Base-by-base conservation (phyloP, 2,113 vertebrate species). In the Siniperca chuatsi region DNA sequence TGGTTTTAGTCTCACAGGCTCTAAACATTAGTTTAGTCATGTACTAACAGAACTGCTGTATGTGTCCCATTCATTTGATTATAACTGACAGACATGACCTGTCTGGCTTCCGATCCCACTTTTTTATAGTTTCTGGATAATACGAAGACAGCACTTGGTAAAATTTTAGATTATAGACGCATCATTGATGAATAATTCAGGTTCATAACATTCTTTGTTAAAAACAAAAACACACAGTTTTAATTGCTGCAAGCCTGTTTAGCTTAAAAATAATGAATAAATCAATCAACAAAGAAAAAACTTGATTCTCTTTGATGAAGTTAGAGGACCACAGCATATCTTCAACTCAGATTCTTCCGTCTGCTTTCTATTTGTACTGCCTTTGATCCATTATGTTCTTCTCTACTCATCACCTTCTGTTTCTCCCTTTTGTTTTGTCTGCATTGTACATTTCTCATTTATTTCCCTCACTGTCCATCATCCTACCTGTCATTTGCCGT, bases 321-420 rank as follows among this genome's bases (percentile, higher is more conserved):
- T 48, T 48, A 48, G 4, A 48, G 46, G 46, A 16, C 46, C 12
- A 4, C 46, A n/a, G 55, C 37, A 6, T 16, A 58, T 37, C 55
- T 3, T 40, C 2, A 29, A 20, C 40, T 69, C 54, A 10, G 18
- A 77, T 25, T 70, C 37, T 62, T 86, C 33, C 55, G n/a, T 58
- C 68, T 50, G 67, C 48, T 75, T 55, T 75, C 23, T 82, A 35
- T 73, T 72, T 71, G 25, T 75, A 25, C 25, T 65, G 9, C 57
- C 44, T 75, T 65, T 84, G 60, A 88, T 75, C 29, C 18, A 64
- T 37, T 23, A 50, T 12, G 35, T 83, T 82, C 40, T 58, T 40
- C 58, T 72, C 6, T 66, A 1, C 42, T 85, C 60, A 40, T 87
- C 82, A 85, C 77, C 57, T 70, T 66, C 71, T 73, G 79, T 70